These are phyloP conservation scores for Rhyacophila evoluta DNA, from an alignment of 2,888 invertebrate genomes.

Conservation along the genomic window DNA sequence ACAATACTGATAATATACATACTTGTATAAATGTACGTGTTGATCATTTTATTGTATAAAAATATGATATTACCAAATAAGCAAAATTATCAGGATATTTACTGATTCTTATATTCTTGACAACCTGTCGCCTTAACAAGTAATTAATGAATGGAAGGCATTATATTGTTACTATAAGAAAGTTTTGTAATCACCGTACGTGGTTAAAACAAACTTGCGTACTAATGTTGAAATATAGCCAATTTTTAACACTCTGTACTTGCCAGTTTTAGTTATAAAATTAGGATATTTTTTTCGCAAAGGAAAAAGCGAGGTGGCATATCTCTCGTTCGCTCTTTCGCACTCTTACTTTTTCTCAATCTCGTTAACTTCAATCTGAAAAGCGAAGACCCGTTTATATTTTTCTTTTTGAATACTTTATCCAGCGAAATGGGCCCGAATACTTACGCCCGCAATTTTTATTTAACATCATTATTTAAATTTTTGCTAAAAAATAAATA, in stretches of 20 bases:
- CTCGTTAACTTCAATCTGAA: slow-evolving; percentile 21
- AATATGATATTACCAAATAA: too few species aligned
- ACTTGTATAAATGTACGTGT: too few species aligned
- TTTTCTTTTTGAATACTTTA: slow-evolving; percentile 16
- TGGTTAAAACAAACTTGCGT: too few species aligned
- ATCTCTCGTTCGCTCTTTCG: not conserved
- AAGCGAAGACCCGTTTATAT: not conserved
- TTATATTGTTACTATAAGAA: too few species aligned
- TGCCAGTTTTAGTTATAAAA: not conserved
- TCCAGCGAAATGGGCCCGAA: not conserved
- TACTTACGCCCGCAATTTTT: slow-evolving; percentile 23
- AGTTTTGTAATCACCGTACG: too few species aligned
- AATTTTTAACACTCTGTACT: not conserved
- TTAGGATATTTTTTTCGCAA: not conserved
- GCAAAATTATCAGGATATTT: too few species aligned
- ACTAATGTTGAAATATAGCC: not conserved
- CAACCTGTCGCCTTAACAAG: too few species aligned
- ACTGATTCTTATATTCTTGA: too few species aligned
- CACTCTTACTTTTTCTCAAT: not conserved
- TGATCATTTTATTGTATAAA: too few species aligned
- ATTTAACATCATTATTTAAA: slow-evolving; percentile 20
- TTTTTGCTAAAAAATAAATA: slow-evolving; percentile 7
- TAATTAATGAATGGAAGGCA: too few species aligned
- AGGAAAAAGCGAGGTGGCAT: not conserved
- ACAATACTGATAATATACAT: too few species aligned